These are phyloP conservation scores for Cyclura pinguis DNA, from an alignment of 2,797 vertebrate genomes.

Conservation along the genomic window DNA sequence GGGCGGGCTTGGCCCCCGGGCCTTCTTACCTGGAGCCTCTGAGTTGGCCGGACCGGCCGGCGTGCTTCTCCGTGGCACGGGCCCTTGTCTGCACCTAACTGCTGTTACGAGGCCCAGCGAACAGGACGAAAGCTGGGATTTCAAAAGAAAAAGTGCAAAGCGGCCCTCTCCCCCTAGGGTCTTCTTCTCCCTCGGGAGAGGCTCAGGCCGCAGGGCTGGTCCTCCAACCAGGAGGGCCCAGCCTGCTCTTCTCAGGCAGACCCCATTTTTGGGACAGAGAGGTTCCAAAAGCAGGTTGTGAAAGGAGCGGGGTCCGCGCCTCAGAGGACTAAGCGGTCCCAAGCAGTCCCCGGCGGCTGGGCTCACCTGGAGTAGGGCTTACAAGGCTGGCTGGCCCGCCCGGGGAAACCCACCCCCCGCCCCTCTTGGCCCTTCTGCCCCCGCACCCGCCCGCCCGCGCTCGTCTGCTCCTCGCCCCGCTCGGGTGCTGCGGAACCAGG, in stretches of 20 bases:
- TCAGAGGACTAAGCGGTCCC: neutral
- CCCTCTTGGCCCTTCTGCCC: neutral
- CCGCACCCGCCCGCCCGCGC: too few relatives aligned
- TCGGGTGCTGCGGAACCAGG: neutral
- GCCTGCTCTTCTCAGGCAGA: neutral
- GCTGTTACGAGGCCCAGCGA: neutral
- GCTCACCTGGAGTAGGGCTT: neutral
- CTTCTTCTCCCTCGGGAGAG: neutral
- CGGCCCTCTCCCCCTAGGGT: too few relatives aligned
- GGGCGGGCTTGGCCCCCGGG: neutral
- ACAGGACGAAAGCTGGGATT: neutral
- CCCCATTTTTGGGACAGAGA: neutral
- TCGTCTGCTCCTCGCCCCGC: neutral
- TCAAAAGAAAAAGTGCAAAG: neutral
- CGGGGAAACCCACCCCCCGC: neutral
- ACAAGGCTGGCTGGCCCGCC: neutral
- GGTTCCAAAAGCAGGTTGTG: slow-evolving; percentile 6
- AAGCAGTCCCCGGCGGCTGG: neutral
- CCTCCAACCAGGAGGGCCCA: neutral
- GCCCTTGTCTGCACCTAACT: neutral
- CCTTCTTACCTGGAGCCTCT: neutral
- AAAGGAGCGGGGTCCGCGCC: neutral
- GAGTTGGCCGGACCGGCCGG: neutral
- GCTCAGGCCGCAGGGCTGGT: neutral
- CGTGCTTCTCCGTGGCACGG: neutral